A percentile compares a stretch with the other conserved stretches of the same genome.
Conservation (phyloP, 1,140 invertebrate species). For the Planococcus citri region DNA sequence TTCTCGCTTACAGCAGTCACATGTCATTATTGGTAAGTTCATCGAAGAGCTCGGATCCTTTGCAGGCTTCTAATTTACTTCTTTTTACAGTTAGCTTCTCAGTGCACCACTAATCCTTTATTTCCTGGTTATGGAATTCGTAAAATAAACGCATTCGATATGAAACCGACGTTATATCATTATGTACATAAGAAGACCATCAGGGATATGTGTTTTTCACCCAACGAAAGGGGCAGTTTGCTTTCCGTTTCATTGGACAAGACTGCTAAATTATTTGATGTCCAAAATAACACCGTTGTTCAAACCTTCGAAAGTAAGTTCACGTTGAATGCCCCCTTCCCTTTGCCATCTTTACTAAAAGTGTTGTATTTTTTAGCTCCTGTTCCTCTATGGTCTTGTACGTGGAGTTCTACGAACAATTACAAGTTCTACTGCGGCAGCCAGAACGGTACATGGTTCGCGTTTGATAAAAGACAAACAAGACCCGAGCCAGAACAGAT, state of each 20-base stretch:
- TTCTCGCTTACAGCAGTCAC: neutral
- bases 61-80: neutral
- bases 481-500: neutral
- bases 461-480: neutral
- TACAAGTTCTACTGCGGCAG: neutral
- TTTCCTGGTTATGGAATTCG: slow-evolving; percentile 66
- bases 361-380: neutral
- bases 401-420: neutral
- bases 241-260: slow-evolving; percentile 68
- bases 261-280: slow-evolving; percentile 53
- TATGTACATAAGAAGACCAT: slow-evolving; percentile 52
- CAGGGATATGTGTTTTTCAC: slow-evolving; percentile 62
- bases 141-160: slow-evolving; percentile 53
- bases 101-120: slow-evolving; percentile 34
- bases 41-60: neutral
- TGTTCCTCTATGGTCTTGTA: neutral
- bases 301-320: slow-evolving; percentile 35
- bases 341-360: neutral
- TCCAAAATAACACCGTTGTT: slow-evolving; percentile 38
- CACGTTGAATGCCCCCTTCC: no score
- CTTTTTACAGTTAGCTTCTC: slow-evolving; percentile 24
- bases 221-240: slow-evolving; percentile 46
- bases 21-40: slow-evolving; percentile 1
- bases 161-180: slow-evolving; percentile 28
- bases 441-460: neutral